These are phyloP conservation scores for Whitmania pigra DNA, from an alignment of 1,140 invertebrate species.

Conservation along the genomic window DNA sequence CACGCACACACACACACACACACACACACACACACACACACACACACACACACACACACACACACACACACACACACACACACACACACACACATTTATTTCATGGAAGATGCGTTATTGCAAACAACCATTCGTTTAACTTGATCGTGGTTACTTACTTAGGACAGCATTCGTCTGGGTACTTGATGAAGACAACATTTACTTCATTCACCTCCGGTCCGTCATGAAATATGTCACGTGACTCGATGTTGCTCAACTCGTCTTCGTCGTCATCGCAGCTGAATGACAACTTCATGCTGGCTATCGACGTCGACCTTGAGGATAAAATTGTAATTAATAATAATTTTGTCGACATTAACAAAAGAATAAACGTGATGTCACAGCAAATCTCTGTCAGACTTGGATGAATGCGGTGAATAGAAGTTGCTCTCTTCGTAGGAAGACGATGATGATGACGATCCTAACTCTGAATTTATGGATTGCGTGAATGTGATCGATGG, in stretches of 20 bases:
- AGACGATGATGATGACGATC: constrained; percentile 11
- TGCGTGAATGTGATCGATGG: constrained; percentile 5
- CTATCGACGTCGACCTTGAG: not conserved
- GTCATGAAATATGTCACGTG: not conserved
- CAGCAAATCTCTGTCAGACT: not conserved
- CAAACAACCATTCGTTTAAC: not conserved
- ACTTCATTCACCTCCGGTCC: constrained; percentile 35
- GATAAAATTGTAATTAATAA: not conserved
- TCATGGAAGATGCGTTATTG: not conserved
- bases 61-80: too few relatives aligned
- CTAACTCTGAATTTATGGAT: not conserved
- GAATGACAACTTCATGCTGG: constrained; percentile 2
- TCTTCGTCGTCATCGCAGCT: constrained; percentile 16
- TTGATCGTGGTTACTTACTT: not conserved
- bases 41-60: too few relatives aligned
- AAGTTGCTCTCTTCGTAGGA: constrained; percentile 9
- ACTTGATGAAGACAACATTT: constrained; percentile 41
- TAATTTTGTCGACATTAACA: not conserved
- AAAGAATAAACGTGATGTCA: not conserved
- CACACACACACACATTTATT: too few relatives aligned
- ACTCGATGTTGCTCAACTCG: not conserved
- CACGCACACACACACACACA: too few relatives aligned
- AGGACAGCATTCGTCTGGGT: constrained; percentile 81
- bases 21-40: too few relatives aligned
- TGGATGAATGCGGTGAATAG: constrained; percentile 5